Evolutionary conservation across 2,113 vertebrate species (phyloP).

Genomic region (Passer domesticus): DNA sequence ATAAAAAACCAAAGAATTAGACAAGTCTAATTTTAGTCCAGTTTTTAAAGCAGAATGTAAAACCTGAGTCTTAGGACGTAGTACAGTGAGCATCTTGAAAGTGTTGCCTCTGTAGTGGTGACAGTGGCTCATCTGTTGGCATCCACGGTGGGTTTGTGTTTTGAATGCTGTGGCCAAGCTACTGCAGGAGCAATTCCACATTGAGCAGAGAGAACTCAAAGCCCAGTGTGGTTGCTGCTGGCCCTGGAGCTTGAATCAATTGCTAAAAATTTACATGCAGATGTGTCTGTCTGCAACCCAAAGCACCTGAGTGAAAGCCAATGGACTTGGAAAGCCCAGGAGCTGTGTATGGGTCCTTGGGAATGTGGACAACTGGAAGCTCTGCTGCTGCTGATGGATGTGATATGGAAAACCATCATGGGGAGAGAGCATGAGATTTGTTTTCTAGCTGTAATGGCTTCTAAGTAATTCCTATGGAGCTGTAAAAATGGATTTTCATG

Average conservation of each 20-base stretch:
- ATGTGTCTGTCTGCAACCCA: neutral
- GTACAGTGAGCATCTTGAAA: neutral
- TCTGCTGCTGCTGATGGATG: neutral
- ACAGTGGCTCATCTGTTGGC: neutral
- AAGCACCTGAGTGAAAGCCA: neutral
- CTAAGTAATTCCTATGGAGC: neutral
- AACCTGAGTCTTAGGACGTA: neutral
- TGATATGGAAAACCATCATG: neutral
- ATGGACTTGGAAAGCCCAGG: rapidly evolving
- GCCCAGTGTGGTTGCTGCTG: neutral
- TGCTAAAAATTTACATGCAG: neutral
- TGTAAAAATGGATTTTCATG: neutral
- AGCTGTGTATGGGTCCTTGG: neutral
- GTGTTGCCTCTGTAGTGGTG: neutral
- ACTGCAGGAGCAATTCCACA: neutral
- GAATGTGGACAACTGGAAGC: neutral
- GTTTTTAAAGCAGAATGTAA: neutral
- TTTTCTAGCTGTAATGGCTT: neutral
- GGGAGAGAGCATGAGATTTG: neutral
- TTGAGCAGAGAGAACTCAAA: neutral
- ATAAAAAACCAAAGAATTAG: neutral
- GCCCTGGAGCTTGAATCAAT: neutral
- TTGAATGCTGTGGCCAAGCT: neutral
- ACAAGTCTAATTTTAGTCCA: neutral
- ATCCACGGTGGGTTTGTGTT: neutral